Evolutionary conservation across 1,140 invertebrate genomes (phyloP), one percentile per base, ranked within the genome.

Genomic region (Melipona quadrifasciata): DNA sequence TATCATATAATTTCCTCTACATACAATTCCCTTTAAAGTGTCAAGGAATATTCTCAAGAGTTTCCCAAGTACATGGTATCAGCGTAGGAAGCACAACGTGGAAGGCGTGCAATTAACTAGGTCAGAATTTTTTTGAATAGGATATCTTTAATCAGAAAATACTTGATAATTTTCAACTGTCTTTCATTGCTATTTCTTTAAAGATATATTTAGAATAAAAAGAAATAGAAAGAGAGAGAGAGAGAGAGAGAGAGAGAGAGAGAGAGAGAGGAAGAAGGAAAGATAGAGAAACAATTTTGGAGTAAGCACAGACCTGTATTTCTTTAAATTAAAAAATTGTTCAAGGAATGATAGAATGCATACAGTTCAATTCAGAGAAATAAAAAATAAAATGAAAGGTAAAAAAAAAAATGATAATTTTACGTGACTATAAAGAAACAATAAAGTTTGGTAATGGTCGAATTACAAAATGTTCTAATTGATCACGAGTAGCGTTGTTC

Each of bases 31-130:
- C n/a, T 74, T 82, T 65, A 83, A 12, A 74, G 68, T 67, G 47
- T 65, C 53, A 55, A 84, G 47, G 78, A 82, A 82, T 68, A 84
- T 83, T 89, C 88, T 85, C 88, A 89, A 51, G 80, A 81, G 75
- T 74, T 89, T 84, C 71, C 80, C 73, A 27, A 21, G 71, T 31
- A 80, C 73, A 84, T 47, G 6, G 39, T 0, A 89, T 89, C 86
- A 86, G 57, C 74, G 58, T 65, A 71, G 64, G 71, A 73, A 24
- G 64, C 65, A 80, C 80, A 81, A 81, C 78, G 76, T 80, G 77
- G 87, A 89, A 88, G 80, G 68, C 68, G 68, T 53, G 71, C 81
- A 77, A 83, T 83, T 83, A 83, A 76, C 55, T 71, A 83, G 75
- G 67, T 17, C 75, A 84, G 31, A 31, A 47, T 77, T 34, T 11